Evolutionary conservation across 1,140 invertebrate species (phyloP), one percentile per base, ranked within the genome.

Genomic region (Papilio xuthus): DNA sequence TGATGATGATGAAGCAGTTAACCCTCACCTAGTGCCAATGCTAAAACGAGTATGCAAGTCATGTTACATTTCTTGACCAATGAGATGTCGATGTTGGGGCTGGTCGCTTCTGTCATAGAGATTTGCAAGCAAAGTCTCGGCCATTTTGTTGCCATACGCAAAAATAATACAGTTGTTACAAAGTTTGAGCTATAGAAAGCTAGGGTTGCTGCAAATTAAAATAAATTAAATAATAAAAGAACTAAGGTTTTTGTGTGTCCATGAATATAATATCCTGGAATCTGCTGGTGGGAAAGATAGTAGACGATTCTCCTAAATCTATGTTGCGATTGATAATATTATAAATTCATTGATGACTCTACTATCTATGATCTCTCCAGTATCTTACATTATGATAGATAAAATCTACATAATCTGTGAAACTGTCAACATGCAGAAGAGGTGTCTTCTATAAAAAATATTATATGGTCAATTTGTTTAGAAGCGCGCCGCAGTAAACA

Each of bases 121-220:
- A 76, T 76, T 76, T 76, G 74, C n/a, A 63, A 76, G 41, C 74
- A 63, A 9, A 90, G 69, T 0, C 26, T 42, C 12, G 80, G 81
- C 89, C 89, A 90, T 77, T 86, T 87, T 13, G 77, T 76, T 23
- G 85, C 84, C 9, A 89, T 74, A n/a, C 78, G 73, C 10, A 88
- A 53, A n/a, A 90, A 89, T 1, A 84, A 41, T 15, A 88, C 56
- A 12, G 78, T 86, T 1, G 84, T 84, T 0, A 83, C 12, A 3
- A 47, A 80, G 60, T 79, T 86, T 0, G 82, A 73, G 9, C 75
- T 42, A 42, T 84, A 88, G 77, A 90, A 89, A n/a, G 79, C 63
- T 23, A 87, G 56, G 32, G 78, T 83, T 18, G 78, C 88, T 90
- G 81, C 26, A 87, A 87, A 32, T 15, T 23, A 78, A 28, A 63